Conservation (phyloP, 2,113 vertebrate species). For the Mobula birostris region DNA sequence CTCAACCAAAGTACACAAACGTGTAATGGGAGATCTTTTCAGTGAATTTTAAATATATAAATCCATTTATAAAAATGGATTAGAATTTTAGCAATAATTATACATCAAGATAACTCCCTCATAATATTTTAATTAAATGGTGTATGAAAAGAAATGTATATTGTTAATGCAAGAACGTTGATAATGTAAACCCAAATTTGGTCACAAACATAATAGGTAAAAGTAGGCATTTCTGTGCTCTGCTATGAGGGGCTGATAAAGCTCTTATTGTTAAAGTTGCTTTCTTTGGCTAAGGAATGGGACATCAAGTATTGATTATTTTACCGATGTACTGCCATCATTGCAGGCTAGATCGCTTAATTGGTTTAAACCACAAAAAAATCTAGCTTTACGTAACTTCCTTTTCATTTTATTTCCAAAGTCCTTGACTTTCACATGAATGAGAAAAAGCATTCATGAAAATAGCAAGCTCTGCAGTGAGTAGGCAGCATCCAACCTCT, state of each 20-base stretch:
- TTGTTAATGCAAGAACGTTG: neutral
- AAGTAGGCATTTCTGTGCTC: neutral
- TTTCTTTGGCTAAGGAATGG: neutral
- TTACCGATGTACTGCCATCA: neutral
- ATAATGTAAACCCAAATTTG: neutral
- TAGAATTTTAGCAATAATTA: neutral
- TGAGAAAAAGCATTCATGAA: neutral
- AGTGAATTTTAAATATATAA: neutral
- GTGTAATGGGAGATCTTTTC: neutral
- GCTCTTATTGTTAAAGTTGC: no score
- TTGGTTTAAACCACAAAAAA: neutral
- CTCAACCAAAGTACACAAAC: neutral
- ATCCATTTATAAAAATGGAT: neutral
- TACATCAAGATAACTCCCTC: neutral
- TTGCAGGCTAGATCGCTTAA: neutral
- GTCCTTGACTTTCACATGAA: neutral
- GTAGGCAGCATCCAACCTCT: neutral
- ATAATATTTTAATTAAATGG: no score
- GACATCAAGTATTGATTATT: neutral
- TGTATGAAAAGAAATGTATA: no score
- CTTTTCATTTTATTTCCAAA: neutral
- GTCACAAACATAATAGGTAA: neutral
- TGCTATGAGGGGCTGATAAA: neutral
- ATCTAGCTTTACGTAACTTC: neutral
- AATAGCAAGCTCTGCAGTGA: neutral